A percentile compares a stretch with the other conserved stretches of the same genome.
Evolutionary conservation across 1,140 invertebrate species (phyloP).

Genomic region (Vollenhovia emeryi): DNA sequence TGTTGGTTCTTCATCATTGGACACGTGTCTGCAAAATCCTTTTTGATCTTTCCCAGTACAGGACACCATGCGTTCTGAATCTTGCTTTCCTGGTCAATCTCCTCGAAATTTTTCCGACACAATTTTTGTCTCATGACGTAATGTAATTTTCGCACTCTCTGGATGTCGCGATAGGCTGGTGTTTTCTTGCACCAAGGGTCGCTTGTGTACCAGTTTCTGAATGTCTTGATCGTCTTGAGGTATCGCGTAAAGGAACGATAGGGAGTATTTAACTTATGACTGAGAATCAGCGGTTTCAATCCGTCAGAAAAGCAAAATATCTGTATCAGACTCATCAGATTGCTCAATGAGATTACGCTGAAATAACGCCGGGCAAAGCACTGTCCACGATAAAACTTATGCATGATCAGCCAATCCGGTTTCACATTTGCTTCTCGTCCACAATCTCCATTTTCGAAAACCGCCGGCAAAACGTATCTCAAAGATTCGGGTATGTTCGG

Average conservation of each 20-base stretch:
- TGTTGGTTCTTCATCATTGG: slow-evolving; percentile 84
- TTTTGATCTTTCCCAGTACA: slow-evolving; percentile 60
- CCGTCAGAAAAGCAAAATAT: slow-evolving; percentile 88
- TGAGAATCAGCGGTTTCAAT: slow-evolving; percentile 87
- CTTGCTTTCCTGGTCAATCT: slow-evolving; percentile 64
- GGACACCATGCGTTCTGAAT: slow-evolving; percentile 85
- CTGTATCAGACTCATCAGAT: slow-evolving; percentile 88
- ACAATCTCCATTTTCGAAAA: slow-evolving; percentile 8
- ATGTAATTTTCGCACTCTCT: slow-evolving; percentile 84
- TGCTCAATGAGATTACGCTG: slow-evolving; percentile 87
- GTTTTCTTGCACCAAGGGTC: slow-evolving; percentile 83
- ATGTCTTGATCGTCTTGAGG: slow-evolving; percentile 82
- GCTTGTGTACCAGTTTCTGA: slow-evolving; percentile 85
- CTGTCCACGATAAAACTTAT: slow-evolving; percentile 87
- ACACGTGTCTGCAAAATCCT: slow-evolving; percentile 70
- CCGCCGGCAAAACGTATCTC: background rate
- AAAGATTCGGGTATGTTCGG: slow-evolving; percentile 31
- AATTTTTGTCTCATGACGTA: slow-evolving; percentile 77
- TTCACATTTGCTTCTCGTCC: slow-evolving; percentile 45
- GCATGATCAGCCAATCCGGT: slow-evolving; percentile 79
- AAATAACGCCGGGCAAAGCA: slow-evolving; percentile 87
- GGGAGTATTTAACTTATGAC: slow-evolving; percentile 87
- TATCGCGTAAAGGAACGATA: slow-evolving; percentile 91
- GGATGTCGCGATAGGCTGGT: slow-evolving; percentile 82
- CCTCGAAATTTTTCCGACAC: slow-evolving; percentile 46